These are phyloP conservation scores for Parasteatoda tepidariorum DNA, from an alignment of 1,140 invertebrate genomes.

Conservation along the genomic window DNA sequence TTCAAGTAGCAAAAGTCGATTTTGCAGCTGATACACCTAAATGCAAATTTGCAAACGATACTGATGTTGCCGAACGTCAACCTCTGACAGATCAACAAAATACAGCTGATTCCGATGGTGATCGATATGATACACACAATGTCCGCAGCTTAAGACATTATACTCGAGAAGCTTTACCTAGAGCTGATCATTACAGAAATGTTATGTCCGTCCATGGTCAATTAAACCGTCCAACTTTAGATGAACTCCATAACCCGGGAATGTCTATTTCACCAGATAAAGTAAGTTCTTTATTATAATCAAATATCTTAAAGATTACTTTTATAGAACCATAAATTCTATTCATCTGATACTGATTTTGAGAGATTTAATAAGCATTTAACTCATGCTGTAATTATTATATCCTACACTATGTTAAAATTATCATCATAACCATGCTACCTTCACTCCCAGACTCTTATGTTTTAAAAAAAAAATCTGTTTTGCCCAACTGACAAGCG, in stretches of 20 bases:
- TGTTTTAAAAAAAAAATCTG: too few relatives aligned
- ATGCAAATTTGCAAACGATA: slow-evolving; percentile 28
- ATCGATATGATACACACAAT: slow-evolving; percentile 77
- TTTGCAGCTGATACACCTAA: slow-evolving; percentile 49
- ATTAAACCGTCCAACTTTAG: slow-evolving; percentile 87
- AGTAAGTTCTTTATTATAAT: slow-evolving; percentile 29
- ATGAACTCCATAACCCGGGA: slow-evolving; percentile 81
- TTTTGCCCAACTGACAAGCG: too few relatives aligned
- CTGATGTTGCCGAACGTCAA: slow-evolving; percentile 42
- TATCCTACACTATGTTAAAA: too few relatives aligned
- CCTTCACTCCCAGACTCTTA: too few relatives aligned
- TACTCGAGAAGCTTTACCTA: slow-evolving; percentile 89
- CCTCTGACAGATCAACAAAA: slow-evolving; percentile 18
- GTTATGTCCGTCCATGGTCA: slow-evolving; percentile 88
- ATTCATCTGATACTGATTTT: too few relatives aligned
- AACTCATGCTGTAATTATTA: too few relatives aligned
- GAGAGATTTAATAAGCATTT: too few relatives aligned
- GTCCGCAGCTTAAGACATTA: slow-evolving; percentile 86
- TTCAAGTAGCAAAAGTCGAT: slow-evolving; percentile 69
- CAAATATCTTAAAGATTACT: too few relatives aligned
- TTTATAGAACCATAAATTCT: too few relatives aligned
- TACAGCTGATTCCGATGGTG: slow-evolving; percentile 6
- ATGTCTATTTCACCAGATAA: slow-evolving; percentile 54
- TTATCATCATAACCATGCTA: too few relatives aligned
- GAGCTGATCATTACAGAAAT: slow-evolving; percentile 94